These are phyloP conservation scores for Acanthurus tractus DNA, from an alignment of 2,797 vertebrate genomes.

Conservation along the genomic window DNA sequence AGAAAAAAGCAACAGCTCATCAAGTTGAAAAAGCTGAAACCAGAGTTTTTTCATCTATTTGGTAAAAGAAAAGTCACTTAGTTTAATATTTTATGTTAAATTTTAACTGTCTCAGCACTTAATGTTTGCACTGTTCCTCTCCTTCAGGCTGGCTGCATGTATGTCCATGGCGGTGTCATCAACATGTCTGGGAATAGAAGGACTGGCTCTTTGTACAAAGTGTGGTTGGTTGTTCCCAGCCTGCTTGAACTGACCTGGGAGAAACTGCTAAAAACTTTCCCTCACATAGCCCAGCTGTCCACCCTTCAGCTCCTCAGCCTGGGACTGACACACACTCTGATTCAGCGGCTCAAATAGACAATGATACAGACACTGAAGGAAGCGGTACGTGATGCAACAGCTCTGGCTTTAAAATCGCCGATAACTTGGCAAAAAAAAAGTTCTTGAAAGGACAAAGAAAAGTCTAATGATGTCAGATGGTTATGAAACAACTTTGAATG, in stretches of 20 bases:
- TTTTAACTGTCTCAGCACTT: neutral
- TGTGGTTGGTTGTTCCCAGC: slow-evolving; percentile 97
- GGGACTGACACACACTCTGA: slow-evolving; percentile 94
- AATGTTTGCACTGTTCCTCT: slow-evolving; percentile 87
- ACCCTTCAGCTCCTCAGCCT: slow-evolving; percentile 94
- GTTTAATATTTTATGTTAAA: too few relatives aligned
- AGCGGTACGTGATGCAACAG: slow-evolving; percentile 17
- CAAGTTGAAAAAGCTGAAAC: neutral
- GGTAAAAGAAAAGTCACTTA: too few relatives aligned
- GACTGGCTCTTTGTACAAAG: slow-evolving; percentile 98
- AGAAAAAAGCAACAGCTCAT: neutral
- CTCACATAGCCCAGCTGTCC: slow-evolving; percentile 90
- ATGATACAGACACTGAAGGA: slow-evolving; percentile 4
- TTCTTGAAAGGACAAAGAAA: slow-evolving; percentile 23
- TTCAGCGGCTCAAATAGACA: slow-evolving; percentile 94
- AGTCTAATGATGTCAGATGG: slow-evolving; percentile 26
- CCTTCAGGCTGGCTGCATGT: slow-evolving; percentile 99
- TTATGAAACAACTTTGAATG: slow-evolving; percentile 55
- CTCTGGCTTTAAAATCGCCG: slow-evolving; percentile 23
- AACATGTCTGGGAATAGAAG: slow-evolving; percentile 98
- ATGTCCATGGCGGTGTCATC: slow-evolving; percentile 97
- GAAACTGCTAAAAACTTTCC: slow-evolving; percentile 91
- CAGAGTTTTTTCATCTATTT: neutral
- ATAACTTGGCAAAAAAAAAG: neutral
- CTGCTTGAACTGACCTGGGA: slow-evolving; percentile 98